phyloP scores from a whole-genome alignment of 2,113 vertebrate species.

The Axis porcinus region DNA sequence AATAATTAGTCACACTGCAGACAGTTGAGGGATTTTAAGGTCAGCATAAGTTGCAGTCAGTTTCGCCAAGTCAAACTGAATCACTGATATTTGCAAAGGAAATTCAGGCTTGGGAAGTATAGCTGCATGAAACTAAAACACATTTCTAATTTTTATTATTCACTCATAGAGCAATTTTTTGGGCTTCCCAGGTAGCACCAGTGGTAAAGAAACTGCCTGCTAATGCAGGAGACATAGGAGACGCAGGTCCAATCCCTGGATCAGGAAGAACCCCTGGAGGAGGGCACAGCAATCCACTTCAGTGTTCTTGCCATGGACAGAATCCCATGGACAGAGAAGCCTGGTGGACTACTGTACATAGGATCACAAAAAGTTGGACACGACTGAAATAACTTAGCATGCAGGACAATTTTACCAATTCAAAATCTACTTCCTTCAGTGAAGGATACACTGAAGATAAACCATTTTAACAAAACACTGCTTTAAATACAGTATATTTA shows the following conservation, averaged over 20 bases:
- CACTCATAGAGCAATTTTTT: background rate
- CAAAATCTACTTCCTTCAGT: background rate
- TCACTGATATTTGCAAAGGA: slow-evolving; percentile 8
- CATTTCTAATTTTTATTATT: background rate
- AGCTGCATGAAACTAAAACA: background rate
- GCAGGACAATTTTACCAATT: background rate
- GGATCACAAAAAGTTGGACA: background rate
- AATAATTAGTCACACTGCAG: slow-evolving; percentile 65
- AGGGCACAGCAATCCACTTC: background rate
- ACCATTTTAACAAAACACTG: background rate
- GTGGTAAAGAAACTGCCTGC: background rate
- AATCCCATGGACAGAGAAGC: background rate
- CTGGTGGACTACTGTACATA: background rate
- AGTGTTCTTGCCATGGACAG: background rate
- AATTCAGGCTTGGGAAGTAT: background rate
- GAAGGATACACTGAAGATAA: background rate
- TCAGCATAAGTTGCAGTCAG: slow-evolving; percentile 23
- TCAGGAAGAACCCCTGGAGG: background rate
- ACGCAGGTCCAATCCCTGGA: background rate
- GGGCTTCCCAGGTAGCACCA: background rate
- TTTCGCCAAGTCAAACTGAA: slow-evolving; percentile 31
- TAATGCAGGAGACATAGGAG: background rate
- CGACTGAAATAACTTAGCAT: background rate
- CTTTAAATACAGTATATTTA: background rate
- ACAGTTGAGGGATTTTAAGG: slow-evolving; percentile 67